phyloP scores from a whole-genome alignment of 92 coral and sea anemone genomes.

The Galaxea fascicularis region DNA sequence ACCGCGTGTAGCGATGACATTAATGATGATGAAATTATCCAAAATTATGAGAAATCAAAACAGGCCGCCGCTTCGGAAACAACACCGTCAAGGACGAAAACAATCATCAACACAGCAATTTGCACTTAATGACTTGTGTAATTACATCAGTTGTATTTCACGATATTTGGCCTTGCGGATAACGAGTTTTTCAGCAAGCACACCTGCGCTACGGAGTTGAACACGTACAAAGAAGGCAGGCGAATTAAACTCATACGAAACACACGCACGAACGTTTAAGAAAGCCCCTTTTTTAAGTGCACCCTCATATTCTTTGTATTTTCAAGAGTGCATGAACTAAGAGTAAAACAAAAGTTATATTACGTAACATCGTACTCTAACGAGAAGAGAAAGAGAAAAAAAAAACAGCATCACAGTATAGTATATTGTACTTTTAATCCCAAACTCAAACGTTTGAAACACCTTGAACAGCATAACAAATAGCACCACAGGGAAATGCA shows the following conservation, averaged over 20 bases:
- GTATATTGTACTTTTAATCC: no score
- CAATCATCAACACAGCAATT: background rate
- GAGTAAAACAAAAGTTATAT: background rate
- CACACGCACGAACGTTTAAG: background rate
- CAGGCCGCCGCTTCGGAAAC: background rate
- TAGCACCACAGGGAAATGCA: background rate
- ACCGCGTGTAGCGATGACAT: background rate
- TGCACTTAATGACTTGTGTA: constrained; percentile 6
- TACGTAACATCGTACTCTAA: background rate
- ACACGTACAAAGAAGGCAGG: constrained; percentile 4
- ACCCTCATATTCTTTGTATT: background rate
- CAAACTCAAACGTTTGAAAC: background rate
- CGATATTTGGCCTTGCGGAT: constrained; percentile 26
- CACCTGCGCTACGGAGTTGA: constrained; percentile 8
- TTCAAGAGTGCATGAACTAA: background rate
- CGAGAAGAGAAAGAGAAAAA: no score
- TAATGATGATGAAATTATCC: background rate
- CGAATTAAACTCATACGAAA: constrained; percentile 24
- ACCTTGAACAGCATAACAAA: background rate
- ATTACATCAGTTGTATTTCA: background rate
- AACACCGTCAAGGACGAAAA: background rate
- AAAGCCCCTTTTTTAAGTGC: background rate
- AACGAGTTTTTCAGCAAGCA: background rate
- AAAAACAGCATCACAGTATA: background rate
- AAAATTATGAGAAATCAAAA: background rate